Conservation (phyloP, 2,113 vertebrate species). For the Dromaius novaehollandiae region DNA sequence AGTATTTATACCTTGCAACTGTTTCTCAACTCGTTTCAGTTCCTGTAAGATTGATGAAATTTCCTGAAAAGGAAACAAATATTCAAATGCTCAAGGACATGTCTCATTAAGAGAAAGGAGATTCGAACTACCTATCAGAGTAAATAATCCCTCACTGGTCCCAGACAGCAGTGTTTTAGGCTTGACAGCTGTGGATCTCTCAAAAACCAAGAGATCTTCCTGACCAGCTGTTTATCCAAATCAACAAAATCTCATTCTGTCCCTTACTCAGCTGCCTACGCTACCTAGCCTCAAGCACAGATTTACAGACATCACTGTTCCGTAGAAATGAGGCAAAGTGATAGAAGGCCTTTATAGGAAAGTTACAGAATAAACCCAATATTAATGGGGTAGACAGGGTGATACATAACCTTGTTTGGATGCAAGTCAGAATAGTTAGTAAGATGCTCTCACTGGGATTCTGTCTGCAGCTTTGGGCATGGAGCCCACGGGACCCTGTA, state of each 20-base stretch:
- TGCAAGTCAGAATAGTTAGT: background rate
- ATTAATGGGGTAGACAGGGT: background rate
- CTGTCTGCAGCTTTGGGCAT: background rate
- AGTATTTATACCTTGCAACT: slow-evolving; percentile 89
- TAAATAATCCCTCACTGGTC: background rate
- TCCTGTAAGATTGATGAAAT: slow-evolving; percentile 95
- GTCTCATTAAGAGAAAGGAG: background rate
- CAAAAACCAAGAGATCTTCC: background rate
- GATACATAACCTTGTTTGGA: background rate
- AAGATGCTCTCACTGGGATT: background rate
- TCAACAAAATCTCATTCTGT: background rate
- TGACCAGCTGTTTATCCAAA: no score
- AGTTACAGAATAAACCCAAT: background rate
- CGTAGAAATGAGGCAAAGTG: background rate
- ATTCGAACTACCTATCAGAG: background rate
- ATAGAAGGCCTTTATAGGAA: background rate
- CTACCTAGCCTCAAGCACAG: background rate
- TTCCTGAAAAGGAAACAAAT: slow-evolving; percentile 79
- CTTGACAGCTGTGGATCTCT: accelerated
- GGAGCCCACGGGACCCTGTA: background rate
- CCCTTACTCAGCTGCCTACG: background rate
- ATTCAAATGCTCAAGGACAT: background rate
- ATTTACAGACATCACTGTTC: background rate
- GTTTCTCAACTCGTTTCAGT: slow-evolving; percentile 94
- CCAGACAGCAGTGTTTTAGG: background rate